Evolutionary conservation across 2,113 vertebrate species (phyloP).

Genomic region (Verasper variegatus): DNA sequence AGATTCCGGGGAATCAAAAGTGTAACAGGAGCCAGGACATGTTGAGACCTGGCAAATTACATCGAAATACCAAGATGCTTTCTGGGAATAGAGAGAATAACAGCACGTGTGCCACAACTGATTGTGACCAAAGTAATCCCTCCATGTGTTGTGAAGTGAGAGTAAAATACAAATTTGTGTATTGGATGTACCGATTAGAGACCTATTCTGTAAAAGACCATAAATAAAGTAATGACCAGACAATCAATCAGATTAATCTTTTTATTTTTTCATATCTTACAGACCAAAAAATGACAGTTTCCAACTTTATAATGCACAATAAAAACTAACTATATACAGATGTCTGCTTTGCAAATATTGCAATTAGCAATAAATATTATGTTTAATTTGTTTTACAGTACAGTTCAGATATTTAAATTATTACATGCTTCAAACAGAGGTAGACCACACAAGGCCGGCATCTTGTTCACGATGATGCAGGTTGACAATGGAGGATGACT

Average conservation of each 20-base stretch:
- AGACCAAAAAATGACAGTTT: constrained; percentile 45
- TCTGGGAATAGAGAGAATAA: constrained; percentile 10
- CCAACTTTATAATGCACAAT: constrained; percentile 35
- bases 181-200: background rate
- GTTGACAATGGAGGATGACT: constrained; percentile 5
- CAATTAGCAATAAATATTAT: constrained; percentile 68
- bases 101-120: constrained; percentile 1
- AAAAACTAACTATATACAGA: constrained; percentile 67
- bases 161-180: background rate
- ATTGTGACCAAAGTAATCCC: background rate
- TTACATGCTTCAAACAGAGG: constrained; percentile 36
- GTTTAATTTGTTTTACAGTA: constrained; percentile 46
- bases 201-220: background rate
- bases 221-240: background rate
- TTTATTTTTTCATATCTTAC: constrained; percentile 67
- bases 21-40: constrained; percentile 23
- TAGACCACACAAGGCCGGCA: constrained; percentile 38
- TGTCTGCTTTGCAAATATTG: constrained; percentile 31
- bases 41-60: constrained; percentile 46
- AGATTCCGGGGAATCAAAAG: constrained; percentile 29
- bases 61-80: constrained; percentile 17
- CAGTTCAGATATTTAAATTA: constrained; percentile 34
- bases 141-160: background rate
- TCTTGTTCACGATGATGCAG: constrained; percentile 21
- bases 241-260: background rate